Evolutionary conservation across 2,888 invertebrate genomes (phyloP), one percentile per base, ranked within the genome.

Genomic region (Aphodius sticticus): DNA sequence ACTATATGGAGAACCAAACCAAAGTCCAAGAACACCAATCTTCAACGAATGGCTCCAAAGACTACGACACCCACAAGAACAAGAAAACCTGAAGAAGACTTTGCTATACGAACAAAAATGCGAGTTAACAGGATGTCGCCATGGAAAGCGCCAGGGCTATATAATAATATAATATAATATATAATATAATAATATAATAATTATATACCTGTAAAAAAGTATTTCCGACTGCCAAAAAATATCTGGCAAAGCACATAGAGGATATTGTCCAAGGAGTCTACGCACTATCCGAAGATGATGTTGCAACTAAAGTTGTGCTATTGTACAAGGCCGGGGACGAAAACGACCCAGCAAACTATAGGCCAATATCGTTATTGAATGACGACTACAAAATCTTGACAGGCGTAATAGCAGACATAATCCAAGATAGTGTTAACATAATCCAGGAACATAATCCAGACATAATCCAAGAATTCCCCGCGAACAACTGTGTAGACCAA

Each of bases 371-470:
- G 7, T 16, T 79, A 6, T 71, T 77, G 9, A 79, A 79, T 53
- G 76, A 76, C 1, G 79, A 79, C 35, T 79, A 79, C 69, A 79
- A 79, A 70, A 38, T 77, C 4, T 12, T 77, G 38, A 79, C 79
- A 15, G 76, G 76, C 16, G 79, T 79, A 12, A 76, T 79, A 16
- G 69, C 76, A 14, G 69, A 36, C 12, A 37, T 72, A 6, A 77
- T 79, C 3, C 16, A 37, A n/a, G 15, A 76, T n/a, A 15, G n/a
- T 9, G 15, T 69, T 6, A 3, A 6, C 26, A 37, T 79, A n/a
- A 69, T 76, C 53, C 53, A n/a, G n/a, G 79, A 79, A 70, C 70
- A n/a, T n/a, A 70, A 15, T 15, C 15, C 7, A n/a, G 38, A n/a
- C n/a, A n/a, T 38, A 38, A 7, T 6, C 38, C 38, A 38, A 53